These are phyloP conservation scores for Tetranychus piercei DNA, from an alignment of 2,888 invertebrate genomes.

Conservation along the genomic window DNA sequence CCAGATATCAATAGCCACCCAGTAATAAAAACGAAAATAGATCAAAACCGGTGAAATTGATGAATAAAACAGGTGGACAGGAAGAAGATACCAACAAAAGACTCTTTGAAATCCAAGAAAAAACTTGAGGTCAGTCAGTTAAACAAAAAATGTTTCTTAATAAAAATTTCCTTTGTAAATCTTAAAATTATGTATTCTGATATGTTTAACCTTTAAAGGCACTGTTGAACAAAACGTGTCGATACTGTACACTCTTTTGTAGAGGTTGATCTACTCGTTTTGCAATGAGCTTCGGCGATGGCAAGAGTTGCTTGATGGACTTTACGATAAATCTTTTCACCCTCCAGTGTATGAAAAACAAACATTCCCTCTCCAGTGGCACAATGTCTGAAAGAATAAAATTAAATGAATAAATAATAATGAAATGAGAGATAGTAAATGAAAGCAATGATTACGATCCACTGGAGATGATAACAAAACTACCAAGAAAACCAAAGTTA, in stretches of 20 bases:
- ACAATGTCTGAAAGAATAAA: constrained; percentile 27
- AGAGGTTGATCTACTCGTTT: background rate
- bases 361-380: constrained; percentile 31
- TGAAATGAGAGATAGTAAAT: background rate
- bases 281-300: constrained; percentile 27
- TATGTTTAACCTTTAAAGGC: background rate
- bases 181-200: background rate
- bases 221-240: background rate
- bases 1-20: no score
- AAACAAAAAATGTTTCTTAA: no score
- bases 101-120: no score
- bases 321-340: constrained; percentile 29
- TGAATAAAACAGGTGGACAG: no score
- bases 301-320: constrained; percentile 29
- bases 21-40: no score
- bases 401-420: background rate
- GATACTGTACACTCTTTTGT: background rate
- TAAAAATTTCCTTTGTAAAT: background rate
- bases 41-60: no score
- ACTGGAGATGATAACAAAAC: background rate
- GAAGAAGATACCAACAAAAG: no score
- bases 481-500: no score
- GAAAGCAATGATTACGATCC: background rate
- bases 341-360: constrained; percentile 29
- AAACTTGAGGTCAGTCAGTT: no score